A percentile compares a stretch with the other conserved stretches of the same genome.
Evolutionary conservation across 30 jellyfish, hydroid and myxozoan species (phyloP).

Genomic region (Phacellophora camtschatica): DNA sequence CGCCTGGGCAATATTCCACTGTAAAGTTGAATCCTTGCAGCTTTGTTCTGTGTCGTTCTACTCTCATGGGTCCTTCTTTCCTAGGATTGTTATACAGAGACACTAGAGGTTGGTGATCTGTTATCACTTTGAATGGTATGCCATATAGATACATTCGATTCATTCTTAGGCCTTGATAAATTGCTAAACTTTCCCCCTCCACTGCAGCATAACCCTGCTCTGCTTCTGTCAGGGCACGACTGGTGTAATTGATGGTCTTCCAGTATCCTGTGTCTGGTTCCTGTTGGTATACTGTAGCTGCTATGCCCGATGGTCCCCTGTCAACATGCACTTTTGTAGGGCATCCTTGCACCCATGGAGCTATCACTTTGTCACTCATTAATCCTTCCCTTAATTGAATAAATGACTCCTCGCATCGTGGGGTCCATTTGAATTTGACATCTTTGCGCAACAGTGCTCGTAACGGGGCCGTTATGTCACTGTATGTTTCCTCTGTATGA

Average conservation of each 20-base stretch:
- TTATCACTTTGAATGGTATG: constrained; percentile 1
- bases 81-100: constrained; percentile 3
- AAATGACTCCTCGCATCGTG: neutral
- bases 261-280: constrained; percentile 26
- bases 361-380: constrained; percentile 16
- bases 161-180: neutral
- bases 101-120: constrained; percentile 50
- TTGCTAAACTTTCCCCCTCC: constrained; percentile 3
- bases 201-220: constrained; percentile 10
- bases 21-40: constrained; percentile 4
- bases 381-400: neutral
- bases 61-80: constrained; percentile 28
- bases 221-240: constrained; percentile 11
- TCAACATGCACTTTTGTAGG: neutral
- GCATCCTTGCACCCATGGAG: constrained; percentile 47
- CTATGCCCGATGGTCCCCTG: constrained; percentile 20
- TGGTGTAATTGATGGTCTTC: constrained; percentile 12
- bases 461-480: constrained; percentile 37
- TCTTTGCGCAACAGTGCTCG: constrained; percentile 25
- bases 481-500: neutral
- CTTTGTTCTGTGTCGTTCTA: constrained; percentile 17
- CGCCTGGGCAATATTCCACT: constrained; percentile 6
- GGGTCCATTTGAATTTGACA: constrained; percentile 15
- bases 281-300: constrained; percentile 28
- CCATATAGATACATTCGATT: constrained; percentile 1